Conservation (phyloP, 2,888 invertebrate genomes). For the Melanargia galathea region DNA sequence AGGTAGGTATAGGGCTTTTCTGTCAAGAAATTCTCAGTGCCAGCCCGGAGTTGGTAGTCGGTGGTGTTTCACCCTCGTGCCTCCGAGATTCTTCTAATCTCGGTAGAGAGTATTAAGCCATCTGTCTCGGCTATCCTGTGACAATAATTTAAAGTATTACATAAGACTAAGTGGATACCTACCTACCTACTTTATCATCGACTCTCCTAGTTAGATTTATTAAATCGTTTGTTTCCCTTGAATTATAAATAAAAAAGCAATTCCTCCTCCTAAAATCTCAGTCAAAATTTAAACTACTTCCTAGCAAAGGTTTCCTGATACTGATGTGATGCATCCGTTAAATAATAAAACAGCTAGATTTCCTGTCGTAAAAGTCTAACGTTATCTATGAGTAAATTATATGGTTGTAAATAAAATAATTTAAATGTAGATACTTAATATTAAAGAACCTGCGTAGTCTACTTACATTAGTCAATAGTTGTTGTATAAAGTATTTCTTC, state of each 20-base stretch:
- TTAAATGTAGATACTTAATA: background rate
- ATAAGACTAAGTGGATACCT: too few species aligned
- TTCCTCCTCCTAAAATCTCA: background rate
- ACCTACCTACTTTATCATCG: background rate
- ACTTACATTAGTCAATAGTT: too few species aligned
- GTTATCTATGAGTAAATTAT: conserved; percentile 1
- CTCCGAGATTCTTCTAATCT: too few species aligned
- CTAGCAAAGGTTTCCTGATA: conserved; percentile 2
- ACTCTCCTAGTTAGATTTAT: background rate
- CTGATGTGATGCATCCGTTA: conserved; percentile 16
- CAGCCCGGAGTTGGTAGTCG: too few species aligned
- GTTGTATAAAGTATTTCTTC: too few species aligned
- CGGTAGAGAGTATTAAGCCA: too few species aligned
- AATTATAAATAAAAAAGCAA: background rate
- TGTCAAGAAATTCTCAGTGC: too few species aligned
- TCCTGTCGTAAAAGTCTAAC: conserved; percentile 18
- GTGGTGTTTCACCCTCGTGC: too few species aligned
- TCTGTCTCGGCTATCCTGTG: too few species aligned
- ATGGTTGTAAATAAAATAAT: conserved; percentile 10
- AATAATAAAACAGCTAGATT: conserved; percentile 4
- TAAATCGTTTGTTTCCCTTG: background rate
- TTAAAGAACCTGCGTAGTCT: too few species aligned
- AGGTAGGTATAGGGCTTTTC: too few species aligned
- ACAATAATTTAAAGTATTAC: too few species aligned
- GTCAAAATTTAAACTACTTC: background rate